Conservation (phyloP, 2,797 vertebrate species). For the Halcyon smyrnensis region DNA sequence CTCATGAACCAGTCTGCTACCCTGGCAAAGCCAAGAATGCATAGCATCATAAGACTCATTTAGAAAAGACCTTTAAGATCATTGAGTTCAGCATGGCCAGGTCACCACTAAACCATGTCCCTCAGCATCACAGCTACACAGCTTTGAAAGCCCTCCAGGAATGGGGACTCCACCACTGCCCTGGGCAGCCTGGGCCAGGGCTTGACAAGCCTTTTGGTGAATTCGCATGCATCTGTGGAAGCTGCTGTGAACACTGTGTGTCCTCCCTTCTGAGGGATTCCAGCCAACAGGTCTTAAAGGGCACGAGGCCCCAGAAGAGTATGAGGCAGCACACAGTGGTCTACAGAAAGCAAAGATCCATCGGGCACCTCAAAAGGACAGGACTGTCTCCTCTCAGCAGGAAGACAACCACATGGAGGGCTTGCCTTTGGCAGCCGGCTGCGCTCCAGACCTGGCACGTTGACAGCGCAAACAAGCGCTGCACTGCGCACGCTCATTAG, state of each 20-base stretch:
- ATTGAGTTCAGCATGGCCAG: neutral
- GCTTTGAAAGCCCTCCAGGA: neutral
- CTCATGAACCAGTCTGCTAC: rapidly evolving
- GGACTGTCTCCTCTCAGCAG: neutral
- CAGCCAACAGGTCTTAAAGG: neutral
- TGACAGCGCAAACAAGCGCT: conserved; percentile 54
- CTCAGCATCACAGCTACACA: rapidly evolving
- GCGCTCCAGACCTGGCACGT: conserved; percentile 36
- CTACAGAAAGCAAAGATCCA: neutral
- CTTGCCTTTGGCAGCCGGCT: neutral
- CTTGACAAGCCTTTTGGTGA: neutral
- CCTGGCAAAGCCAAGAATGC: neutral
- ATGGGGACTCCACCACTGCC: neutral
- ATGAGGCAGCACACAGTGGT: neutral
- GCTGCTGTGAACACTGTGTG: rapidly evolving
- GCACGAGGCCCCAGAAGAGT: neutral
- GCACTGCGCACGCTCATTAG: conserved; percentile 55
- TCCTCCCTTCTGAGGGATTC: neutral
- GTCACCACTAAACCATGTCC: too few species aligned
- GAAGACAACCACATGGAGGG: conserved; percentile 2
- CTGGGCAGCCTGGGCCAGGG: neutral
- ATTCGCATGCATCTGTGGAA: neutral
- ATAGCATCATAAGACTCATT: rapidly evolving
- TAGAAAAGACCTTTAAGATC: neutral
- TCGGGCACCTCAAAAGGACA: neutral